Evolutionary conservation across 2,888 invertebrate species (phyloP), one percentile per base, ranked within the genome.

Genomic region (Macropis europaea): DNA sequence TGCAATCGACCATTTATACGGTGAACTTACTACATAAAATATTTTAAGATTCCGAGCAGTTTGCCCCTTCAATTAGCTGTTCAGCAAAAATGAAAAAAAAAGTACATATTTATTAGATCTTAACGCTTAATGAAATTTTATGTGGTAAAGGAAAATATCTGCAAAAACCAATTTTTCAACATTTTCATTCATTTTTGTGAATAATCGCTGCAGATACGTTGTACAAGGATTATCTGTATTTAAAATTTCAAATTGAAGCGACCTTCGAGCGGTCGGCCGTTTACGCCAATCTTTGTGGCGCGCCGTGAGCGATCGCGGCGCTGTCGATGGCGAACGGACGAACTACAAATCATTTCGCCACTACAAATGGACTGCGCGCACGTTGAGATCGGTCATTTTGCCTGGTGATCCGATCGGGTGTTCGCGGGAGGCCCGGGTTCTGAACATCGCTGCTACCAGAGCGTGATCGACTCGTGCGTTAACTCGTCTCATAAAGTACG

Each of bases 301-400:
- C n/a, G 32, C 56, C 61, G 60, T 13, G 3, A 15, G 1, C 22
- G 38, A 40, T 7, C 3, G 32, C 32, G 34, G 48, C 38, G 70
- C 30, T 76, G 53, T 19, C 68, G 28, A 6, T 38, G 13, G 22
- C n/a, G 9, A 52, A 42, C 34, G 48, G 26, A 19, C 7, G 62
- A 76, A 66, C 36, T 24, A 52, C 15, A 1, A 38, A 38, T 70
- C 36, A n/a, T 26, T 34, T 32, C 42, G 47, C 38, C 48, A 59
- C 73, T 82, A 86, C 71, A 82, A 83, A 87, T 74, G 53, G 62
- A 76, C 54, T 59, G 67, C 67, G 82, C 81, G 77, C 84, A 77
- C 79, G 78, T 79, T 80, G 69, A 61, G 73, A 75, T 82, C 86
- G 87, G 85, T 87, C 87, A 86, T 84, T 87, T 87, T 74, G 81